Evolutionary conservation across 2,797 vertebrate species (phyloP).

Genomic region (Pelodytes ibericus): DNA sequence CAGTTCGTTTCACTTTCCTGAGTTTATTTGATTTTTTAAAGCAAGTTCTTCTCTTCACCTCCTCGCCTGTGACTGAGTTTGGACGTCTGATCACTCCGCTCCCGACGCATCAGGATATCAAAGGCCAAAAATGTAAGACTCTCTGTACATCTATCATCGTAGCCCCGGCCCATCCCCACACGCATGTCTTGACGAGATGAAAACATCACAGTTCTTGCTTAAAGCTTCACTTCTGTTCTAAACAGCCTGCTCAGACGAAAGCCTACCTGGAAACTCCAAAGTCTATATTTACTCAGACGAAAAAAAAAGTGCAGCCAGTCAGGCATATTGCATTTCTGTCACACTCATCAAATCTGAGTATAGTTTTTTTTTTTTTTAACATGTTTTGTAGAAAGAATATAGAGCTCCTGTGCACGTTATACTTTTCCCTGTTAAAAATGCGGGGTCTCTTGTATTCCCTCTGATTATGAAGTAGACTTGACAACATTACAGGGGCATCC

Average conservation of each 20-base stretch:
- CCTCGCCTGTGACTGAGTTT: neutral
- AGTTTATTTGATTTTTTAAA: too few relatives aligned
- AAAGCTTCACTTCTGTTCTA: too few relatives aligned
- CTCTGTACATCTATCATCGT: neutral
- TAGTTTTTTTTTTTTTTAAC: neutral
- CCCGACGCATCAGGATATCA: neutral
- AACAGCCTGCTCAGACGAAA: neutral
- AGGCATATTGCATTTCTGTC: neutral
- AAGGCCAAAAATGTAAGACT: neutral
- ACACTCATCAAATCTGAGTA: neutral
- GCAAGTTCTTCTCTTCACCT: neutral
- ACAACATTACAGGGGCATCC: too few relatives aligned
- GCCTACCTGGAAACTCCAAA: constrained; percentile 1
- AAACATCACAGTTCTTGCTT: neutral
- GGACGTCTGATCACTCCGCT: neutral
- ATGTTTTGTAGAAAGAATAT: too few relatives aligned
- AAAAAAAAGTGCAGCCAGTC: neutral
- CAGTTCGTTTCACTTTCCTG: too few relatives aligned
- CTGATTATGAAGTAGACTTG: too few relatives aligned
- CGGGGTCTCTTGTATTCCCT: too few relatives aligned
- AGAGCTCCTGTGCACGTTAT: too few relatives aligned
- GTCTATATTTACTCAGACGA: constrained; percentile 1
- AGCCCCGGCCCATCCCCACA: neutral
- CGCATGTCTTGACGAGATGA: constrained; percentile 1
- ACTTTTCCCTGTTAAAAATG: too few relatives aligned